Percentiles rank a stretch among this genome's conserved stretches.
Conservation (phyloP, 2,113 vertebrate species). For the Cyanistes caeruleus region DNA sequence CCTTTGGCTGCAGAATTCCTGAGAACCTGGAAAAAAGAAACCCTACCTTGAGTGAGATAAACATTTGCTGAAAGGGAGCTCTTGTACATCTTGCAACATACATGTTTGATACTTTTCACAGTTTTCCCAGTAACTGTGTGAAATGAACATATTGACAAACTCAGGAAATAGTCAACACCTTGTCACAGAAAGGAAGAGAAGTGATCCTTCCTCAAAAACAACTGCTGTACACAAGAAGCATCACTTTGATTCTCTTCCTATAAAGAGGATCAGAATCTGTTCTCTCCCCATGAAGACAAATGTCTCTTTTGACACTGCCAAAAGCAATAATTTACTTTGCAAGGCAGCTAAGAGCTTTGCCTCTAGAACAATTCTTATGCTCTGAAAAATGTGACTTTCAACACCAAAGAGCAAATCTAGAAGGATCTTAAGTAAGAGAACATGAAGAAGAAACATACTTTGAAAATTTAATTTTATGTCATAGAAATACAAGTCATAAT, state of each 20-base stretch:
- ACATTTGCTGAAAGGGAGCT: slow-evolving; percentile 75
- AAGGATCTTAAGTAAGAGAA: not conserved
- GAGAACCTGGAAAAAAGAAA: slow-evolving; percentile 82
- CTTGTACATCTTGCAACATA: slow-evolving; percentile 73
- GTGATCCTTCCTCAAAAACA: not conserved
- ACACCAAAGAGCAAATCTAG: not conserved
- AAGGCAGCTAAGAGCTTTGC: not conserved
- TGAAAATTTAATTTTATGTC: not conserved
- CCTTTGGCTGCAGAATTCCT: slow-evolving; percentile 81
- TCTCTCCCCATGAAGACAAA: not conserved
- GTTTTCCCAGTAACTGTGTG: slow-evolving; percentile 59
- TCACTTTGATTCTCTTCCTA: not conserved
- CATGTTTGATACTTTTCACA: slow-evolving; percentile 47
- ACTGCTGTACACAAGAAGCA: not conserved
- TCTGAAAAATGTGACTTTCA: not conserved
- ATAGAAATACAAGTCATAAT: not conserved
- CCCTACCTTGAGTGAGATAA: slow-evolving; percentile 79
- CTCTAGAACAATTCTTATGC: not conserved
- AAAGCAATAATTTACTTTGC: not conserved
- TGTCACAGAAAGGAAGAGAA: not conserved
- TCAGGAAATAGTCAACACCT: slow-evolving; percentile 21
- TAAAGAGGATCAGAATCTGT: not conserved
- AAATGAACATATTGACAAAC: slow-evolving; percentile 58
- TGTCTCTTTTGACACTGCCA: not conserved
- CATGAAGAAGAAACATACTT: not conserved